Evolutionary conservation across 2,113 vertebrate species (phyloP).

Genomic region (Rhizomys pruinosus): DNA sequence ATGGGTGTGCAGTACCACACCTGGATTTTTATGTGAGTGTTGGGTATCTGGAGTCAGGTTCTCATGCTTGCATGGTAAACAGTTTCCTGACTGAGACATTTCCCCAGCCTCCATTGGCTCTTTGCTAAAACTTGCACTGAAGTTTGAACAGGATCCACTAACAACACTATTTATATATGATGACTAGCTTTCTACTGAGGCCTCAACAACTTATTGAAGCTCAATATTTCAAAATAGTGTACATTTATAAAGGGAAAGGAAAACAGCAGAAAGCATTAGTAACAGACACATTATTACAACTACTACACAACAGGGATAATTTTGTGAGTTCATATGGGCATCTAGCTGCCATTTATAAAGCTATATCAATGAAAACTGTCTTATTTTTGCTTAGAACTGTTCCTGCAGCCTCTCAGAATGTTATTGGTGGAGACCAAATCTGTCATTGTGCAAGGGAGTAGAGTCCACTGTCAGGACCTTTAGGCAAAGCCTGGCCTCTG

Average conservation of each 20-base stretch:
- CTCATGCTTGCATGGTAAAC: neutral
- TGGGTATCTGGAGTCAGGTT: neutral
- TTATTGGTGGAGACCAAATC: neutral
- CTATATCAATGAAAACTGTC: neutral
- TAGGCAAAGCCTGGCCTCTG: neutral
- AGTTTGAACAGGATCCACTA: too few species aligned
- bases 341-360: neutral
- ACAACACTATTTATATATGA: neutral
- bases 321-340: neutral
- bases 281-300: neutral
- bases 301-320: neutral
- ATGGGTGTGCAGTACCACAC: too few species aligned
- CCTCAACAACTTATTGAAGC: neutral
- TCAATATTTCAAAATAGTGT: neutral
- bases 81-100: too few species aligned
- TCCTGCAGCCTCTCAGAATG: neutral
- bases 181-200: neutral
- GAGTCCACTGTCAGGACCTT: neutral
- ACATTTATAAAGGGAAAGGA: neutral
- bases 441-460: neutral
- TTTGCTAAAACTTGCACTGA: neutral
- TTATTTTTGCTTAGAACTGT: neutral
- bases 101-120: neutral
- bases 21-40: neutral
- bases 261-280: neutral